These are phyloP conservation scores for human (Homo sapiens) DNA, from an alignment of 2,113 vertebrate species.

Conservation along the genomic window GRCh38 chr15:92859001-92859500, in stretches of 20 bases:
- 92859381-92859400: not conserved
- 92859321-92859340: not conserved
- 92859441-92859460: not conserved
- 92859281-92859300: not conserved
- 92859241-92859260: not conserved
- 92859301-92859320: not conserved
- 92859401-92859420: too few species aligned
- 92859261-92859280: not conserved
- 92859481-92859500: not conserved
- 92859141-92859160: too few species aligned
- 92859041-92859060: too few species aligned
- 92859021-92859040: too few species aligned
- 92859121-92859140: too few species aligned
- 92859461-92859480: not conserved
- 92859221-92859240: not conserved
- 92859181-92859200: not conserved
- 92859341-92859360: not conserved
- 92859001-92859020: too few species aligned
- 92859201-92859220: not conserved
- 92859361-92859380: not conserved
- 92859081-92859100: rapidly evolving
- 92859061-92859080: too few species aligned
- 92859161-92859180: not conserved
- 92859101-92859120: too few species aligned
- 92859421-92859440: too few species aligned